Base-by-base conservation (phyloP, 2,113 vertebrate species). In the Heliornis fulica region DNA sequence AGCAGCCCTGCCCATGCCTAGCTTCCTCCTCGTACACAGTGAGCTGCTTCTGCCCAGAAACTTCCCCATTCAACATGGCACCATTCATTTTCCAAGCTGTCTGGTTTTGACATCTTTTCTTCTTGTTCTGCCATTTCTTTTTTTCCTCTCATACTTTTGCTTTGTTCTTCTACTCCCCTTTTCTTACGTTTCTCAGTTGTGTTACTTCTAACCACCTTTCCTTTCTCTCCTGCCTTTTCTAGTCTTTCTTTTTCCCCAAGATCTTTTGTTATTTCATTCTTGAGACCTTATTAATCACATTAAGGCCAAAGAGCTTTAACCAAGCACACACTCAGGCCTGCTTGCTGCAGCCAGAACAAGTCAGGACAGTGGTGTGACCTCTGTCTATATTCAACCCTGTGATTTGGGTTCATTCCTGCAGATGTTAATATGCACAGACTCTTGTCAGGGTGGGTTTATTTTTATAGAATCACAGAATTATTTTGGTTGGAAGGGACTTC, bases 161-260 rank as follows among this genome's bases (percentile, higher is more conserved):
- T 72, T 76, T 32, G 28, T 54, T 57, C 88, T 92, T 50, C 57
- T 66, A 11, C 13, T 77, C 48, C 3, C 10, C 15, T 85, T 82
- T 56, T n/a, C 59, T 57, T 57, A 29, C 0, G 1, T n/a, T 83
- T 72, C 53, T 51, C 15, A 5, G 16, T 8, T 32, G 28, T 0
- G 0, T 16, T 83, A 23, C 43, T 18, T 54, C 53, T 7, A 6
- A 18, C 22, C 0, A 0, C 11, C 13, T 7, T 68, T 51, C 16
- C 20, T 59, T 70, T 70, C 32, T 81, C 46, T 81, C 34, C 21
- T 11, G 1, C 13, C 18, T 76, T 60, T 70, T 64, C 40, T 65
- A 4, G 23, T 26, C 34, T 79, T 90, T 36, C 31, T 54, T 31
- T 38, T 43, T 66, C 51, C 45, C 32, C 50, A 31, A 63, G 9